Percentiles rank a stretch among this genome's conserved stretches.
These are phyloP conservation scores for Orthochromis indermauri DNA, from an alignment of 2,113 vertebrate genomes.

Conservation along the genomic window DNA sequence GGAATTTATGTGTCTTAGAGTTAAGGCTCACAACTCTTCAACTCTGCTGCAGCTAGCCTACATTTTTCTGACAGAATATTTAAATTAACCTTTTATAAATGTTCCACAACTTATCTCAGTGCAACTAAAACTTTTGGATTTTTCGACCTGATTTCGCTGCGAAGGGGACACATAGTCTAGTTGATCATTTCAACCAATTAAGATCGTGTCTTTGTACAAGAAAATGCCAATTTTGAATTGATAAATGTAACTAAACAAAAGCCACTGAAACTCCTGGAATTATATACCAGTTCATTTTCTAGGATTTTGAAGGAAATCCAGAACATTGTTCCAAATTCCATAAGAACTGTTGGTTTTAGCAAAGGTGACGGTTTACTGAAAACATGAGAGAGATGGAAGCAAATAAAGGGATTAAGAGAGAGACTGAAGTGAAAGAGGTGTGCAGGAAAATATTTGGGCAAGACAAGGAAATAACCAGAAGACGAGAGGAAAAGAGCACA, in stretches of 20 bases:
- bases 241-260: neutral
- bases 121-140: neutral
- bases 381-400: neutral
- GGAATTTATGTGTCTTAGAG: neutral
- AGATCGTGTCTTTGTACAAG: neutral
- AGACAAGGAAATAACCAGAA: conserved; percentile 4
- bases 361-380: neutral
- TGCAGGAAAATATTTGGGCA: neutral
- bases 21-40: accelerated
- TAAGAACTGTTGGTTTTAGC: neutral
- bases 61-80: neutral
- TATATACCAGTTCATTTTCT: neutral
- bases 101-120: accelerated
- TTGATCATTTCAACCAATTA: neutral
- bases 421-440: neutral
- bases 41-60: neutral
- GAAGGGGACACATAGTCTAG: neutral
- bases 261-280: neutral
- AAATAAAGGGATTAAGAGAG: neutral
- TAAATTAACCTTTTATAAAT: neutral
- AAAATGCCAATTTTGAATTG: neutral
- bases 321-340: neutral
- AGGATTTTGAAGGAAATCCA: neutral
- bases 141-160: accelerated
- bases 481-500: conserved; percentile 63